These are phyloP conservation scores for Capitella teleta DNA, from an alignment of 1,140 invertebrate genomes.

Conservation along the genomic window DNA sequence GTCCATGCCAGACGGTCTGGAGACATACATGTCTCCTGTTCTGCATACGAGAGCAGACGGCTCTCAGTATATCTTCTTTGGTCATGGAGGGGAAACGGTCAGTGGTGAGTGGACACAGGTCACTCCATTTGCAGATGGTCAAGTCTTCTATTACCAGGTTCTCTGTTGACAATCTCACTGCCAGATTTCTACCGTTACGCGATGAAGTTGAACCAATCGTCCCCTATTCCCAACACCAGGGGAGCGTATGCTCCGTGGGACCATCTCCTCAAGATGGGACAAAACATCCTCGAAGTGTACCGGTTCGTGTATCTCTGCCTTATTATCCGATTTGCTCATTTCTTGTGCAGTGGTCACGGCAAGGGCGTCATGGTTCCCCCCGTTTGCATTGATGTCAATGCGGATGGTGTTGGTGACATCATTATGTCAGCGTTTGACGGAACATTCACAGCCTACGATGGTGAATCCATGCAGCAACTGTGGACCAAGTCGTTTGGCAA, in stretches of 20 bases:
- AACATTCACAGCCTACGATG: conserved; percentile 21
- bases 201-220: not conserved
- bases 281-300: not conserved
- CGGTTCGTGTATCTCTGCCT: not conserved
- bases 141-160: conserved; percentile 17
- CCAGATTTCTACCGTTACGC: conserved; percentile 21
- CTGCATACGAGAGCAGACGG: conserved; percentile 20
- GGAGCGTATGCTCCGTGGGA: not conserved
- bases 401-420: conserved; percentile 27
- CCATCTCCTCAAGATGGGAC: not conserved
- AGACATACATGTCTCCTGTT: conserved; percentile 34
- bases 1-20: conserved; percentile 23
- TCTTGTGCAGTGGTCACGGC: not conserved
- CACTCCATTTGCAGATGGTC: not conserved
- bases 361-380: conserved; percentile 32
- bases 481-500: conserved; percentile 22
- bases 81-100: conserved; percentile 33
- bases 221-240: not conserved
- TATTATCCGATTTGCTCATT: not conserved
- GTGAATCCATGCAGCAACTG: conserved; percentile 18
- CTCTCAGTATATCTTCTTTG: conserved; percentile 29
- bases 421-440: conserved; percentile 30
- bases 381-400: conserved; percentile 26
- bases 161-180: conserved; percentile 23
- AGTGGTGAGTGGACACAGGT: conserved; percentile 16